Percentiles rank a stretch among this genome's conserved stretches.
phyloP scores from a whole-genome alignment of 2,113 vertebrate species.

The Rattus norvegicus region GRCr8 NC_086029.1:38541501-38542000 shows the following conservation, averaged over 20 bases:
- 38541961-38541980: rapidly evolving
- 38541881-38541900: not conserved
- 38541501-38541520: not conserved
- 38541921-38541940: not conserved
- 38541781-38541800: not conserved
- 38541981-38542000: rapidly evolving
- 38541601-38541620: not conserved
- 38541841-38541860: not conserved
- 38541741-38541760: not conserved
- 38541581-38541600: not conserved
- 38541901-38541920: not conserved
- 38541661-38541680: not conserved
- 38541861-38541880: not conserved
- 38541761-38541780: not conserved
- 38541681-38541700: not conserved
- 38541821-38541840: not conserved
- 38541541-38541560: not conserved
- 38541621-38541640: not conserved
- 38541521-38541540: not conserved
- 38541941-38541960: too few relatives aligned
- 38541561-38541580: not conserved
- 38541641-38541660: not conserved
- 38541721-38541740: not conserved
- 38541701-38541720: not conserved
- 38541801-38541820: not conserved